Evolutionary conservation across 2,113 vertebrate species (phyloP).

Genomic region (Caloenas nicobarica): DNA sequence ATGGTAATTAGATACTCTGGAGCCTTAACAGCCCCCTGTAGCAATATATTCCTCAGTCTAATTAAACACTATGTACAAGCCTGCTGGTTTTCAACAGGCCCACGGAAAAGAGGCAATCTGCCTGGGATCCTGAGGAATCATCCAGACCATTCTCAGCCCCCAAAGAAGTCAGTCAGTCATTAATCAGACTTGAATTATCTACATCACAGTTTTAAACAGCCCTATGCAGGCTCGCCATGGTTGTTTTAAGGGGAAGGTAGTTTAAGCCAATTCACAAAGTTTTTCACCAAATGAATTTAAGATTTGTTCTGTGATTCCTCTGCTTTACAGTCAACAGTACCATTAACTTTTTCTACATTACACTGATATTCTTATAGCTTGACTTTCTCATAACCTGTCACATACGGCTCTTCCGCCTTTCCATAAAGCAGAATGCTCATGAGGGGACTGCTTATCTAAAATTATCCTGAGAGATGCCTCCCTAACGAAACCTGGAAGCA

Average conservation of each 20-base stretch:
- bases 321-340: not conserved
- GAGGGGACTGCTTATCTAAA: not conserved
- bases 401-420: not conserved
- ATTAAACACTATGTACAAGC: not conserved
- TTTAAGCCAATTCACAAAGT: not conserved
- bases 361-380: not conserved
- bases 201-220: not conserved
- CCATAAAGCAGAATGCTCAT: no score
- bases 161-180: not conserved
- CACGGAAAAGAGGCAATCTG: not conserved
- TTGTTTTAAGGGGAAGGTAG: not conserved
- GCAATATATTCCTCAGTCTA: not conserved
- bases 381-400: not conserved
- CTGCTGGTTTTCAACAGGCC: not conserved
- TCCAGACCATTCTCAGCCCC: not conserved
- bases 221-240: not conserved
- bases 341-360: not conserved
- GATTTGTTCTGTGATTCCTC: not conserved
- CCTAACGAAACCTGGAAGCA: not conserved
- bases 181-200: not conserved
- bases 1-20: accelerated
- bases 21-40: not conserved
- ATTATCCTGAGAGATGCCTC: not conserved
- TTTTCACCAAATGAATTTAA: not conserved
- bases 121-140: not conserved